phyloP scores from a whole-genome alignment of 2,888 invertebrate species.

The Folsomia manolachei region DNA sequence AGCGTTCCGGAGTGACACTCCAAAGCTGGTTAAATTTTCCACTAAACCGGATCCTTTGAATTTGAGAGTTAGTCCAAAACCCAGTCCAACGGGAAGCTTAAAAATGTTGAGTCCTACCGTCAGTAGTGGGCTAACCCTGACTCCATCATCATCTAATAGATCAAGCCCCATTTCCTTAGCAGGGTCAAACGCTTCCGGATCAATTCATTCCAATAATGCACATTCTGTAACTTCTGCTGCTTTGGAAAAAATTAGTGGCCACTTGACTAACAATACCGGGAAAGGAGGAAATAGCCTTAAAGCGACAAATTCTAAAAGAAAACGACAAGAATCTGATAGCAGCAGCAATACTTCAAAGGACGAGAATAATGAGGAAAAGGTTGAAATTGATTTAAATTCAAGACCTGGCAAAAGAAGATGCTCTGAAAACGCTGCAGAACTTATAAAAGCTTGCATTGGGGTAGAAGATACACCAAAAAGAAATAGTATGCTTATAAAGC shows the following conservation, averaged over 20 bases:
- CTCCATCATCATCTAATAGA: conserved; percentile 38
- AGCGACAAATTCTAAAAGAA: conserved; percentile 60
- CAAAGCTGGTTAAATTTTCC: conserved; percentile 40
- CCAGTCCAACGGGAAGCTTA: conserved; percentile 47
- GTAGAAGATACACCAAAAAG: conserved; percentile 55
- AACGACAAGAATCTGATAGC: conserved; percentile 76
- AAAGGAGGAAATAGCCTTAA: conserved; percentile 30
- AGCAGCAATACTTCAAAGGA: conserved; percentile 63
- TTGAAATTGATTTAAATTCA: conserved; percentile 51
- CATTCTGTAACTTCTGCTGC: conserved; percentile 31
- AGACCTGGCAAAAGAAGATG: conserved; percentile 62
- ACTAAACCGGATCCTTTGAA: conserved; percentile 37
- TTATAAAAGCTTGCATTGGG: conserved; percentile 61
- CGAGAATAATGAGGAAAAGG: conserved; percentile 58
- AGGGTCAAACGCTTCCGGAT: not conserved
- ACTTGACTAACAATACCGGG: not conserved
- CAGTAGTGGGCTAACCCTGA: conserved; percentile 30
- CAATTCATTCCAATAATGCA: conserved; percentile 24
- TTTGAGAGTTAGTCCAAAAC: conserved; percentile 49
- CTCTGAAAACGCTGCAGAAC: conserved; percentile 63
- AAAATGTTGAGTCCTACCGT: conserved; percentile 41
- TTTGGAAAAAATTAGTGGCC: conserved; percentile 32
- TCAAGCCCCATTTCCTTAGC: conserved; percentile 35
- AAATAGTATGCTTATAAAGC: conserved; percentile 43
- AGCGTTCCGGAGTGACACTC: conserved; percentile 46